Evolutionary conservation across 2,113 vertebrate species (phyloP).

Genomic region (Meles meles): DNA sequence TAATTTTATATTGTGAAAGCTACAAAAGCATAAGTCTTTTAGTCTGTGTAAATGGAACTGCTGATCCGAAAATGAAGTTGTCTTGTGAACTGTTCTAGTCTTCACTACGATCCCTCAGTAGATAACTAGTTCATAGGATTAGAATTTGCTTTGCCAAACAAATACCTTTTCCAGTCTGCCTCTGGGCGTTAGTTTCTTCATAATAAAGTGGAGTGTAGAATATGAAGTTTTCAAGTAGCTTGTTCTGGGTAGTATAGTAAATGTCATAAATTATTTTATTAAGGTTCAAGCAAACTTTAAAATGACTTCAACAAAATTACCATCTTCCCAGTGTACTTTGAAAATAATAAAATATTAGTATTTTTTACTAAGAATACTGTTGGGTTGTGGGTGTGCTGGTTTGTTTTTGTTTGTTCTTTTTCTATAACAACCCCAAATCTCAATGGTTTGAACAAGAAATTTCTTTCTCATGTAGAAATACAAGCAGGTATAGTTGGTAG

Average conservation of each 20-base stretch:
- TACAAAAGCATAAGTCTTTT: neutral
- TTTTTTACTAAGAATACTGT: neutral
- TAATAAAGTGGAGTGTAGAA: neutral
- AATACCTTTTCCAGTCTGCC: neutral
- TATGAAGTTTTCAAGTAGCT: neutral
- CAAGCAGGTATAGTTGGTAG: neutral
- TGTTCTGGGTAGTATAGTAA: neutral
- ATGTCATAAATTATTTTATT: neutral
- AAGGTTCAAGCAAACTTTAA: neutral
- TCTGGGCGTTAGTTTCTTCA: neutral
- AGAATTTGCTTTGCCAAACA: conserved; percentile 35
- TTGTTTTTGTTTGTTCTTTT: neutral
- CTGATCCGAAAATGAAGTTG: neutral
- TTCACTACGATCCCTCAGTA: conserved; percentile 17
- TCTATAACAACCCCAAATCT: neutral
- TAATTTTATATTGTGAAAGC: neutral
- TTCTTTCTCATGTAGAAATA: neutral
- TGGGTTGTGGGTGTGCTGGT: neutral
- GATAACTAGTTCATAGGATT: conserved; percentile 15
- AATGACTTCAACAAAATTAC: neutral
- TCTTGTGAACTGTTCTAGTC: neutral
- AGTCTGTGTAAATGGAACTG: conserved; percentile 14
- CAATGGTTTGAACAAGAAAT: neutral
- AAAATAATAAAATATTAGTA: neutral
- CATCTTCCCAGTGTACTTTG: neutral